Percentiles rank a stretch among this genome's conserved stretches.
Evolutionary conservation across 2,113 vertebrate species (phyloP).

Genomic region (Scalopus aquaticus): DNA sequence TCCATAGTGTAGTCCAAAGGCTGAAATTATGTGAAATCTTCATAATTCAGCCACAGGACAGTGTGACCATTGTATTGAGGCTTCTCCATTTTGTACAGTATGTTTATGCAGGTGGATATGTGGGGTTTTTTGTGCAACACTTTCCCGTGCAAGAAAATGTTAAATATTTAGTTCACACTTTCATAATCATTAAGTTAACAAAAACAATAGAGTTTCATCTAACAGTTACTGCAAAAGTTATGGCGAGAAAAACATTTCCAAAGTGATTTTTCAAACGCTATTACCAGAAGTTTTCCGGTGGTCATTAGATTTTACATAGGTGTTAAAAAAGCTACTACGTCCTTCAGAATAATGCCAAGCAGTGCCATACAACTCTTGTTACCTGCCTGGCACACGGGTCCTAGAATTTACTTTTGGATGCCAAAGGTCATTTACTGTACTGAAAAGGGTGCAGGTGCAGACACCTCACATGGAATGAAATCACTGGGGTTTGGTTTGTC

Average conservation of each 20-base stretch:
- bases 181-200: not conserved
- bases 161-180: not conserved
- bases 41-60: not conserved
- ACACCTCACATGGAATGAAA: not conserved
- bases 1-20: not conserved
- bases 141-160: not conserved
- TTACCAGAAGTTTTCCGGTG: not conserved
- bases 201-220: not conserved
- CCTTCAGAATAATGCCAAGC: not conserved
- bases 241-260: not conserved
- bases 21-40: not conserved
- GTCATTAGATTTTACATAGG: not conserved
- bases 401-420: not conserved
- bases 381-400: not conserved
- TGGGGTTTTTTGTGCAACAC: not conserved
- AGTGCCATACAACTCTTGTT: not conserved
- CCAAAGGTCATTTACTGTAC: not conserved
- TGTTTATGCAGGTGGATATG: not conserved
- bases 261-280: not conserved
- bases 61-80: not conserved
- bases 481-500: not conserved
- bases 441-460: not conserved
- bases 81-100: not conserved
- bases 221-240: not conserved
- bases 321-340: not conserved